Evolutionary conservation across 2,888 invertebrate species (phyloP).

Genomic region (Orgyia antiqua): DNA sequence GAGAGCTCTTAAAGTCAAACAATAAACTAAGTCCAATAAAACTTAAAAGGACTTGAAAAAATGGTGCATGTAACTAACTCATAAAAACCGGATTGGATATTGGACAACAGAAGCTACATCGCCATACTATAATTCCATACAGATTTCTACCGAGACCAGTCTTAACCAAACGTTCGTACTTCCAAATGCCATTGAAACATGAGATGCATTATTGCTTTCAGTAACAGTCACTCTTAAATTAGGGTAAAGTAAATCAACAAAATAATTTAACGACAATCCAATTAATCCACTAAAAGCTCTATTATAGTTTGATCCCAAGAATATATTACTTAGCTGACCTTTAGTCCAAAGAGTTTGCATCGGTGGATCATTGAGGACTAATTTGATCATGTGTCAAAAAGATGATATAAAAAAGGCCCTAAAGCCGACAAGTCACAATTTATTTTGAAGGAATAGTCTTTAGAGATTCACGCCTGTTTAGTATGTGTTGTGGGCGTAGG

Average conservation of each 20-base stretch:
- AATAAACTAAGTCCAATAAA: constrained; percentile 48
- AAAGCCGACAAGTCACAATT: constrained; percentile 36
- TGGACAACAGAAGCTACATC: constrained; percentile 31
- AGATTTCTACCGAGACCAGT: constrained; percentile 48
- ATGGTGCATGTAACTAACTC: constrained; percentile 23
- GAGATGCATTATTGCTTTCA: constrained; percentile 11
- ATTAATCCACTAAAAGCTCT: constrained; percentile 33
- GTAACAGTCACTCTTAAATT: constrained; percentile 15
- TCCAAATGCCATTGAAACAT: constrained; percentile 41
- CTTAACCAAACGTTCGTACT: constrained; percentile 47
- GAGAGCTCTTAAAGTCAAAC: constrained; percentile 47
- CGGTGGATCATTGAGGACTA: constrained; percentile 38
- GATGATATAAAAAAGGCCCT: constrained; percentile 18
- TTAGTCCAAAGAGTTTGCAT: constrained; percentile 30
- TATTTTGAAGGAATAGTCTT: constrained; percentile 26
- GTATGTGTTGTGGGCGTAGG: constrained; percentile 80
- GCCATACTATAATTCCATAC: constrained; percentile 35
- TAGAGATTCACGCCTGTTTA: constrained; percentile 79
- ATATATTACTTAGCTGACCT: constrained; percentile 42
- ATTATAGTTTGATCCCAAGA: constrained; percentile 68
- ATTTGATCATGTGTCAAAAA: constrained; percentile 32
- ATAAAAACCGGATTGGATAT: constrained; percentile 33
- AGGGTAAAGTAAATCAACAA: constrained; percentile 20
- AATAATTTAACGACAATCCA: constrained; percentile 32
- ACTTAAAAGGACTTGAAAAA: constrained; percentile 39